Evolutionary conservation across 2,888 invertebrate genomes (phyloP).

Genomic region (Pocota personata): DNA sequence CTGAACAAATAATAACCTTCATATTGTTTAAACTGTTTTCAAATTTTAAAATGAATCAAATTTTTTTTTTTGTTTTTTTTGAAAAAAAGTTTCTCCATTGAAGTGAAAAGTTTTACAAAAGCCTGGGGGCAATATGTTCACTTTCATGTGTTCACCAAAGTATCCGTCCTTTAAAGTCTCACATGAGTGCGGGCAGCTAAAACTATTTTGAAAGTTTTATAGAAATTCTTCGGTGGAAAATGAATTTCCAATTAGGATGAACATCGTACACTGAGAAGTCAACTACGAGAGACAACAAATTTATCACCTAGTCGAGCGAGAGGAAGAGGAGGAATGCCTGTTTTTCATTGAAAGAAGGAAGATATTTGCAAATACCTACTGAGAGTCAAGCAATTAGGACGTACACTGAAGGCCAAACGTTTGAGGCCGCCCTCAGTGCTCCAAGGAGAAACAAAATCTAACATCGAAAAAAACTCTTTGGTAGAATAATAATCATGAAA

Average conservation of each 20-base stretch:
- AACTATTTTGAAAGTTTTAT: slow-evolving; percentile 15
- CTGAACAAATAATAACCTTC: slow-evolving; percentile 2
- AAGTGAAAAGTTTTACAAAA: slow-evolving; percentile 2
- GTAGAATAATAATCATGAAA: too few species aligned
- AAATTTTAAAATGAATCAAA: slow-evolving; percentile 14
- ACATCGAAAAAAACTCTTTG: too few species aligned
- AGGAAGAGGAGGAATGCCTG: not conserved
- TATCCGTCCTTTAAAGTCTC: not conserved
- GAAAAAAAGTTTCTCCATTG: slow-evolving; percentile 17
- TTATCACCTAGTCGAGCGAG: not conserved
- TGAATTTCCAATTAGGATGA: not conserved
- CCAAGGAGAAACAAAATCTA: too few species aligned
- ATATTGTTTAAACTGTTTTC: not conserved
- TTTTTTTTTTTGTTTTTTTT: not conserved
- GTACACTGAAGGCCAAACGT: too few species aligned
- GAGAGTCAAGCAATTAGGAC: not conserved
- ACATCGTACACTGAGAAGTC: not conserved
- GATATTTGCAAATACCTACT: not conserved
- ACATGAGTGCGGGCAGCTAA: not conserved
- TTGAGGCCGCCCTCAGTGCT: too few species aligned
- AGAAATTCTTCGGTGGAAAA: not conserved
- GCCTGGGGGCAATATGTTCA: not conserved
- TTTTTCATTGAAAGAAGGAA: not conserved
- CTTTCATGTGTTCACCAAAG: not conserved
- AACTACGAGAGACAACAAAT: not conserved